Evolutionary conservation across 2,113 vertebrate species (phyloP), one percentile per base, ranked within the genome.

Genomic region (Chroicocephalus ridibundus): DNA sequence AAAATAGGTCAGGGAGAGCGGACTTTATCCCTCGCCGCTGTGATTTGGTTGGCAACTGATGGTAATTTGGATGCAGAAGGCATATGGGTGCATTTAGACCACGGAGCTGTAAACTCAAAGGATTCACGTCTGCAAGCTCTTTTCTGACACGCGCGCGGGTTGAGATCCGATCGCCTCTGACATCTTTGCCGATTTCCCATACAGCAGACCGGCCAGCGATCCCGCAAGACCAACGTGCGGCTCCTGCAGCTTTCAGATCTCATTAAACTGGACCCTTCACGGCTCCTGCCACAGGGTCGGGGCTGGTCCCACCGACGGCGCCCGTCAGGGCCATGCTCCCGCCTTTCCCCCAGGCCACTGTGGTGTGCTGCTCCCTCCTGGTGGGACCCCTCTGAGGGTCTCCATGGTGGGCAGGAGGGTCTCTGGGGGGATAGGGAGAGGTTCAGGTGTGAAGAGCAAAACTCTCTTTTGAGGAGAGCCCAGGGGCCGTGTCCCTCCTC

Each of bases 111-210:
- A 34, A 88, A 69, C 82, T 82, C 11, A 2, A 20, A 32, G 81
- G 89, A 55, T 72, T 86, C 24, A 5, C 1, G 9, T 69, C 93
- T 93, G 79, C 9, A 2, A 95, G 94, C 82, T 71, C 94, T 42
- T 1, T 82, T 42, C 87, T 94, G 95, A 70, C 82, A 54, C 5
- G 11, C 12, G 7, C 21, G 86, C 7, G 18, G 86, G 77, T 66
- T 81, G 88, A 86, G 90, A 95, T 94, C 32, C 78, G 10, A 91
- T 94, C n/a, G 24, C 71, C 95, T 86, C 49, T 96, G 95, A 96
- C 86, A 78, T 68, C 79, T 36, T 42, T 70, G 78, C 78, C 0
- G 0, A 8, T 57, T 31, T 78, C 60, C 85, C 22, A 2, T 12
- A 24, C n/a, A 5, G 51, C 13, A 20, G 54, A 2, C 49, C 0